Percentiles rank a stretch among this genome's conserved stretches.
These are phyloP conservation scores for Flexamia atlantica DNA, from an alignment of 2,888 invertebrate species.

Conservation along the genomic window DNA sequence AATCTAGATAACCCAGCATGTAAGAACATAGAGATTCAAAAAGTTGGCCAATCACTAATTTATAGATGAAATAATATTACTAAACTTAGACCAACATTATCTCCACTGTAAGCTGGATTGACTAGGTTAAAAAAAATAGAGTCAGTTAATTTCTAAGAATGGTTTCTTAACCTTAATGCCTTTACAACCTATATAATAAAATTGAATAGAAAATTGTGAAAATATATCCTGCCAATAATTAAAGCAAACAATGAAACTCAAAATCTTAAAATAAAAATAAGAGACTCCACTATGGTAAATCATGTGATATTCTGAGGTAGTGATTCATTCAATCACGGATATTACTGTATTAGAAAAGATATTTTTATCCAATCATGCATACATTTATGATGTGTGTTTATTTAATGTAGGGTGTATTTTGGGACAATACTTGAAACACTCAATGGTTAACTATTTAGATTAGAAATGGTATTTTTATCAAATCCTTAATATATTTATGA, in stretches of 20 bases:
- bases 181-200: not conserved
- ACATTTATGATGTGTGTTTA: no score
- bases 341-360: no score
- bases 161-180: not conserved
- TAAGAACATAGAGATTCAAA: not conserved
- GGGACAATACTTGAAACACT: no score
- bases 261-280: not conserved
- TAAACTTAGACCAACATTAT: not conserved
- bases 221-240: not conserved
- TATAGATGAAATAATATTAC: not conserved
- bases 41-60: not conserved
- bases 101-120: conserved; percentile 5
- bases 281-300: no score
- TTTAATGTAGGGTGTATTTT: no score
- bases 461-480: no score
- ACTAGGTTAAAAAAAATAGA: conserved; percentile 4
- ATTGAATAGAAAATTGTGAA: not conserved
- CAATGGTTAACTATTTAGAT: no score
- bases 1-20: not conserved
- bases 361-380: no score
- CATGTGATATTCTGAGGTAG: no score
- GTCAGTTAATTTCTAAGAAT: not conserved
- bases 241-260: not conserved
- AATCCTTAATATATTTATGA: no score
- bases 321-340: no score